phyloP scores from a whole-genome alignment of 2,797 vertebrate genomes.

The Sebastes trivittatus region DNA sequence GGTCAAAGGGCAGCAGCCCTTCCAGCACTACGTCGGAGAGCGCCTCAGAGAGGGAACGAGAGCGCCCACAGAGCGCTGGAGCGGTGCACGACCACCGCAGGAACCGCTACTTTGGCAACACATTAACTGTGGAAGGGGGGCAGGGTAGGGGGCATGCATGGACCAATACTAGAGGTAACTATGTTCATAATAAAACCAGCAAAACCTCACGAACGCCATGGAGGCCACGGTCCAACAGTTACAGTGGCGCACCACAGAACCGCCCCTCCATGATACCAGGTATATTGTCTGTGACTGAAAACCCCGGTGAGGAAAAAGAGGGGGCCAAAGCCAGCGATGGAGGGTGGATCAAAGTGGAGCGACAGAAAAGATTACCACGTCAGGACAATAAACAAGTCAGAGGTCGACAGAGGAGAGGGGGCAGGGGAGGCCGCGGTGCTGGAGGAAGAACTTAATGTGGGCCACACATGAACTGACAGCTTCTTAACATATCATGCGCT shows the following conservation, averaged over 20 bases:
- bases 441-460: slow-evolving; percentile 78
- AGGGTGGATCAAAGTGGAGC: slow-evolving; percentile 94
- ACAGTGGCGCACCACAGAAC: slow-evolving; percentile 50
- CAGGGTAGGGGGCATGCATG: slow-evolving; percentile 65
- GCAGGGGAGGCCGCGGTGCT: slow-evolving; percentile 69
- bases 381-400: slow-evolving; percentile 84
- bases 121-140: slow-evolving; percentile 46
- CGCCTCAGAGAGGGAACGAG: slow-evolving; percentile 82
- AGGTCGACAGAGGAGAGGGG: slow-evolving; percentile 85
- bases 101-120: slow-evolving; percentile 73
- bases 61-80: slow-evolving; percentile 78
- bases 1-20: slow-evolving; percentile 93
- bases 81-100: slow-evolving; percentile 62
- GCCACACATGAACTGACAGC: slow-evolving; percentile 21
- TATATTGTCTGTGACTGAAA: slow-evolving; percentile 80
- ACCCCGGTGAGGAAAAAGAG: slow-evolving; percentile 73
- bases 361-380: slow-evolving; percentile 85
- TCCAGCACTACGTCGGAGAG: slow-evolving; percentile 92
- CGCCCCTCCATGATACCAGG: slow-evolving; percentile 85
- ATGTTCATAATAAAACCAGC: slow-evolving; percentile 59
- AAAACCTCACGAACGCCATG: slow-evolving; percentile 66
- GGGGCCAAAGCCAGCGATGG: slow-evolving; percentile 85
- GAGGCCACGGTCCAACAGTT: slow-evolving; percentile 70
- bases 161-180: slow-evolving; percentile 61
- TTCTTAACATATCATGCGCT: slow-evolving; percentile 23